Base-by-base conservation (phyloP, 2,888 invertebrate species). In the Myathropa florea region DNA sequence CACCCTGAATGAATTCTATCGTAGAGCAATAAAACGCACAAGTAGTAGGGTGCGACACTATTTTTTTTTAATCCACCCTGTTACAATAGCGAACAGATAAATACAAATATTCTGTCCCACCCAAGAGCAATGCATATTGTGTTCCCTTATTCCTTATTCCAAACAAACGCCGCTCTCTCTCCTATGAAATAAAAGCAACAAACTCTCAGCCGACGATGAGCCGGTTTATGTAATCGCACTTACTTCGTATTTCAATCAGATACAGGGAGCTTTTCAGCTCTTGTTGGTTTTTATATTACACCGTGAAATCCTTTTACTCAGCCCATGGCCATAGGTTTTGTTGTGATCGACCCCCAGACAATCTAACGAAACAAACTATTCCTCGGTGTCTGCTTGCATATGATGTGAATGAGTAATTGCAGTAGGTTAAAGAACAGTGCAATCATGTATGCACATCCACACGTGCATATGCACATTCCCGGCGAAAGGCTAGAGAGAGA, bases 181-280 rank as follows among this genome's bases (percentile, higher is more conserved):
- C 26, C n/a, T 10, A 33, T 14, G 21, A 18, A 39, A 71, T 39
- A 53, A 46, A 39, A 67, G 26, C n/a, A 30, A 33, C 7, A 72
- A 61, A 53, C 46, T 73, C 33, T 21, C 30, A 65, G 59, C 36
- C 55, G 55, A 65, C 75, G 39, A 80, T 80, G 64, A 84, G 75
- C 76, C 80, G 76, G 76, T 71, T 84, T 84, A 84, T 84, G 76
- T 84, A 84, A 84, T 80, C 80, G 55, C 61, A 80, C 61, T 84
- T 84, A 80, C 71, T 76, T 76, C 18, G 23, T 46, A 39, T 79
- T 61, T 59, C 68, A 75, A 61, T 64, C 59, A 55, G 73, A 57
- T 33, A 64, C 46, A 24, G 36, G 70, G 67, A 84, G 80, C 84
- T 80, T 76, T 75, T 65, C 23, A 23, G 24, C 24, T 36, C 21